Evolutionary conservation across 2,797 vertebrate species (phyloP), one percentile per base, ranked within the genome.

Genomic region (Loriculus beryllinus): DNA sequence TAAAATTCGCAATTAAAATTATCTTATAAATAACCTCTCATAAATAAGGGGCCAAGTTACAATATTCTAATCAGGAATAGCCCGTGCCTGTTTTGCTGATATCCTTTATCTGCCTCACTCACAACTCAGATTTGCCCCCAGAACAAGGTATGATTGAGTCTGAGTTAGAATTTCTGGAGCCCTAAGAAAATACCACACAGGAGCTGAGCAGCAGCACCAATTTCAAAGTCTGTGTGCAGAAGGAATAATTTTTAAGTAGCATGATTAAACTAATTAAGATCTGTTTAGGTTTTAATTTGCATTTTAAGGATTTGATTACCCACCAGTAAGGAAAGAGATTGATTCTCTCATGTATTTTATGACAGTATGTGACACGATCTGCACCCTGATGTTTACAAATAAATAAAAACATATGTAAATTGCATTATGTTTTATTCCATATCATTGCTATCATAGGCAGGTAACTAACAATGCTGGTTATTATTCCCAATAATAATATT

Each of bases 241-340:
- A 81, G 52, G 18, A 87, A 47, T 83, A 0, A 67, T 88, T 93
- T 89, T 88, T 67, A 90, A 92, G 77, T 48, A 90, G 62, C 10
- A 18, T 81, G 39, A 94, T 96, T 92, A 92, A 21, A 72, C 40
- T 94, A 92, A 96, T 95, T 93, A 81, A 83, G 62, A 75, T 95
- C 84, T 93, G 57, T 72, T 92, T 89, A 85, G 69, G 39, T 86
- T 92, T 89, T 86, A 91, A 94, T 95, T 96, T 91, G 62, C 79
- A 79, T 88, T 93, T 93, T 83, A 90, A 92, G 72, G 49, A 84
- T 91, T 91, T 95, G 90, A 95, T 95, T 95, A 91, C 49, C 59
- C 43, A 83, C 64, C 57, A 83, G 62, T 67, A 93, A 86, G 72
- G 83, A 94, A 51, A 93, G 26, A 83, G 39, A 65, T 28, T 28